Base-by-base conservation (phyloP, 2,888 invertebrate genomes). In the Apodemia duryi region DNA sequence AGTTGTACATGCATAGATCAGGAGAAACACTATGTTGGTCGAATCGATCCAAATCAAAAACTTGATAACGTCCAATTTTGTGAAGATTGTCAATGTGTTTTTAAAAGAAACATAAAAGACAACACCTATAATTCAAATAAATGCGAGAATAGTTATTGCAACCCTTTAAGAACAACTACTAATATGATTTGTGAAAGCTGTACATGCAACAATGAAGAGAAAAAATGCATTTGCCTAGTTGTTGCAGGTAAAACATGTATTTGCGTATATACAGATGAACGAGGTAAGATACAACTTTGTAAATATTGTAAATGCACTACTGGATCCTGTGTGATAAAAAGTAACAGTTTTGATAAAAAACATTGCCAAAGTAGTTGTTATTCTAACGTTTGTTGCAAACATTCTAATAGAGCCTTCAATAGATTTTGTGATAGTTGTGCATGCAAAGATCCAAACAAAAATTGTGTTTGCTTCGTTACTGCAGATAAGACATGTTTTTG, bases 1-100 rank as follows among this genome's bases (percentile, higher is more conserved):
- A 63, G 66, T 63, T 71, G 70, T 61, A 61, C 62, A 60, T 70
- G 66, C 57, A 51, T 38, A 21, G 38, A 64, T 9, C 29, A 62
- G 43, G 4, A 43, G 5, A 43, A 43, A 4, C 43, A 4, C 9
- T 7, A 41, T 41, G 10, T 9, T 11, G 43, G 11, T 4, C 11
- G 2, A 43, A 43, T 11, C 11, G 4, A 43, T 11, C 11, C 43
- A 13, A 43, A 43, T 4, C 3, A 43, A 43, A 43, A 3, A 11
- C 11, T 11, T 13, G 11, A 13, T 11, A 11, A 11, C 43, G 11
- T 43, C 11, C 11, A 43, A 7, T 38, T 11, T 43, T 11, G 43
- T 43, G 43, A 43, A 43, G 43, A 43, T 11, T 43, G 43, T 11
- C 43, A 43, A 4, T 64, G 63, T 43, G 43, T 6, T 21, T 51